phyloP scores from a whole-genome alignment of 1,140 invertebrate species.

The Proales similis region DNA sequence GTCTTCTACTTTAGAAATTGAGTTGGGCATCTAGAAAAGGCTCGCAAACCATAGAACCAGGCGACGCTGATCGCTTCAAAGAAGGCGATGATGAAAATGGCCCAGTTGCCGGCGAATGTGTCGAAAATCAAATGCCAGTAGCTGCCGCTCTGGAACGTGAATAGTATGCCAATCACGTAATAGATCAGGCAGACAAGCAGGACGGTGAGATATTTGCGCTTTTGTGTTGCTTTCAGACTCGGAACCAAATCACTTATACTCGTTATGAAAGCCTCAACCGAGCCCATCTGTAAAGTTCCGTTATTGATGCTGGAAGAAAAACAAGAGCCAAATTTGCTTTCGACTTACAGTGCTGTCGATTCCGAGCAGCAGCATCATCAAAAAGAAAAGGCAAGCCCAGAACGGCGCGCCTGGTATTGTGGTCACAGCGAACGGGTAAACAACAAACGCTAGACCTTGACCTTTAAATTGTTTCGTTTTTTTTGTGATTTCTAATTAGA shows the following conservation, averaged over 20 bases:
- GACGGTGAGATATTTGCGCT: conserved; percentile 57
- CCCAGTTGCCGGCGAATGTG: conserved; percentile 29
- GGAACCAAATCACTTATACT: conserved; percentile 64
- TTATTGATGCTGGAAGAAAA: too few species aligned
- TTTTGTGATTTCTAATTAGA: too few species aligned
- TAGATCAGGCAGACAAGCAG: conserved; percentile 57
- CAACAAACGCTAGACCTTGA: conserved; percentile 39
- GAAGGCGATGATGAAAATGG: conserved; percentile 10
- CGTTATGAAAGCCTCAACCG: conserved; percentile 66
- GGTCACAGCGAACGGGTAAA: conserved; percentile 39
- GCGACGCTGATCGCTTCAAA: conserved; percentile 4
- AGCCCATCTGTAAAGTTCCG: conserved; percentile 63
- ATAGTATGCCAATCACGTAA: conserved; percentile 61
- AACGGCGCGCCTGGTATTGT: conserved; percentile 38
- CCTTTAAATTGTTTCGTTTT: too few species aligned
- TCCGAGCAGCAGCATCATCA: conserved; percentile 40
- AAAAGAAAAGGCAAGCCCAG: conserved; percentile 40
- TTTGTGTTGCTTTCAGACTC: conserved; percentile 47
- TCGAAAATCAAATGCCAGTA: conserved; percentile 34
- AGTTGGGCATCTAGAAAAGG: neutral
- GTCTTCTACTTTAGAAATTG: neutral
- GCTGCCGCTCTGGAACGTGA: conserved; percentile 55
- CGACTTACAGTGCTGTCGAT: conserved; percentile 40
- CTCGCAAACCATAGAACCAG: conserved; percentile 37
- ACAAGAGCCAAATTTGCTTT: too few species aligned